Percentiles rank a stretch among this genome's conserved stretches.
Evolutionary conservation across 2,113 vertebrate genomes (phyloP).

Genomic region (Galbula dea): DNA sequence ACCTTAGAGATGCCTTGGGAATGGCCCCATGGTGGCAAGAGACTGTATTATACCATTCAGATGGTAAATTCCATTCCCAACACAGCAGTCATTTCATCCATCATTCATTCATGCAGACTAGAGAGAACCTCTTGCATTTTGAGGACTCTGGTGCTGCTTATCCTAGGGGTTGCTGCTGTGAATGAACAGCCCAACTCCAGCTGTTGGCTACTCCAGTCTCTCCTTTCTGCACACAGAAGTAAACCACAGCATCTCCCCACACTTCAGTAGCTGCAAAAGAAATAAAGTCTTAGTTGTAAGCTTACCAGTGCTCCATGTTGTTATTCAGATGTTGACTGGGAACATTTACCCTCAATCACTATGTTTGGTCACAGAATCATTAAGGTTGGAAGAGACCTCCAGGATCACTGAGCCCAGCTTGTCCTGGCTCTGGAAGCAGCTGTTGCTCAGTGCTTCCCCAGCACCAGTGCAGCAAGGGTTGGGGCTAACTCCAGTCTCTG

Average conservation of each 20-base stretch:
- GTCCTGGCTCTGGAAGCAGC: not conserved
- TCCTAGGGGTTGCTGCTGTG: not conserved
- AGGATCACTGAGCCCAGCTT: too few species aligned
- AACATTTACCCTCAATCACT: rapidly evolving
- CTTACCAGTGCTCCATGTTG: not conserved
- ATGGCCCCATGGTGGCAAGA: not conserved
- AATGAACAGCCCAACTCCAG: not conserved
- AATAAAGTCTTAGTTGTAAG: not conserved
- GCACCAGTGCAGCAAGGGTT: not conserved
- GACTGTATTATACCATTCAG: not conserved
- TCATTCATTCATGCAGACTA: slow-evolving; percentile 46
- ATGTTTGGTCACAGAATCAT: too few species aligned
- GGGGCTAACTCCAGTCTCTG: not conserved
- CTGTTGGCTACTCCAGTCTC: too few species aligned
- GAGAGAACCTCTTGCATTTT: not conserved
- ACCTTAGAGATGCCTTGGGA: not conserved
- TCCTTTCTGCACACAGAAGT: too few species aligned
- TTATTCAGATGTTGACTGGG: not conserved
- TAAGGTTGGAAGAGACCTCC: too few species aligned
- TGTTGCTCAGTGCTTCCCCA: rapidly evolving
- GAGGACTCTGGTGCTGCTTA: not conserved
- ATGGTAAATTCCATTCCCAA: slow-evolving; percentile 39
- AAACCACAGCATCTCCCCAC: not conserved
- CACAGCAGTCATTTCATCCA: slow-evolving; percentile 29
- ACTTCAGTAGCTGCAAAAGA: not conserved